These are phyloP conservation scores for Xiphophorus hellerii DNA, from an alignment of 2,113 vertebrate species.

Conservation along the genomic window DNA sequence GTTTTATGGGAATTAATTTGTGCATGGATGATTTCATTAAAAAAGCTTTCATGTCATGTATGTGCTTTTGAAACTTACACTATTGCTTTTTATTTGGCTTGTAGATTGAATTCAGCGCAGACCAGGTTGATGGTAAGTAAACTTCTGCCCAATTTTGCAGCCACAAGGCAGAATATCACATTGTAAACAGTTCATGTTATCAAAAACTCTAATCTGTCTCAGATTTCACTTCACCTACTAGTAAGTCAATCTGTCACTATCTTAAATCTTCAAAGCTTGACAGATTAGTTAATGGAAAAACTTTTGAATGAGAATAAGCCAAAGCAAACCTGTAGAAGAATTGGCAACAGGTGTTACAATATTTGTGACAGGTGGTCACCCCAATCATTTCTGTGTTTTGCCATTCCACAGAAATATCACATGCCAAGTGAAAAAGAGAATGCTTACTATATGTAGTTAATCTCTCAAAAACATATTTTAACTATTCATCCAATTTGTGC, in stretches of 20 bases:
- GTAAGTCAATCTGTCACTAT: not conserved
- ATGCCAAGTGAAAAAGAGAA: constrained; percentile 5
- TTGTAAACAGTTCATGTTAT: constrained; percentile 1
- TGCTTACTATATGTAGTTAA: not conserved
- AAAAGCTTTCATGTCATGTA: not conserved
- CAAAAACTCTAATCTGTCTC: not conserved
- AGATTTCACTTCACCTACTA: not conserved
- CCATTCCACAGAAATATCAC: constrained; percentile 9
- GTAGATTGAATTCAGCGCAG: constrained; percentile 77
- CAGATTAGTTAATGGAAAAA: not conserved
- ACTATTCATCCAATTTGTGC: not conserved
- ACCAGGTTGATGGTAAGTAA: constrained; percentile 81
- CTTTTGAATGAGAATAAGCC: not conserved
- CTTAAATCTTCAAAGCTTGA: not conserved
- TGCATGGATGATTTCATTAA: constrained; percentile 24
- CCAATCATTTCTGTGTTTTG: constrained; percentile 15
- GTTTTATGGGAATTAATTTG: constrained; percentile 32
- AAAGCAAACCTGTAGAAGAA: not conserved
- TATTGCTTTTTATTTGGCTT: constrained; percentile 54
- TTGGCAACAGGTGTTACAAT: not conserved
- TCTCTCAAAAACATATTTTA: not conserved
- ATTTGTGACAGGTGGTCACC: constrained; percentile 8
- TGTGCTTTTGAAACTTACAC: constrained; percentile 27
- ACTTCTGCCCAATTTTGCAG: constrained; percentile 1
- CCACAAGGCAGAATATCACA: constrained; percentile 9